Percentiles rank a stretch among this genome's conserved stretches.
phyloP scores from a whole-genome alignment of 2,113 vertebrate species.

The Acrocephalus arundinaceus region DNA sequence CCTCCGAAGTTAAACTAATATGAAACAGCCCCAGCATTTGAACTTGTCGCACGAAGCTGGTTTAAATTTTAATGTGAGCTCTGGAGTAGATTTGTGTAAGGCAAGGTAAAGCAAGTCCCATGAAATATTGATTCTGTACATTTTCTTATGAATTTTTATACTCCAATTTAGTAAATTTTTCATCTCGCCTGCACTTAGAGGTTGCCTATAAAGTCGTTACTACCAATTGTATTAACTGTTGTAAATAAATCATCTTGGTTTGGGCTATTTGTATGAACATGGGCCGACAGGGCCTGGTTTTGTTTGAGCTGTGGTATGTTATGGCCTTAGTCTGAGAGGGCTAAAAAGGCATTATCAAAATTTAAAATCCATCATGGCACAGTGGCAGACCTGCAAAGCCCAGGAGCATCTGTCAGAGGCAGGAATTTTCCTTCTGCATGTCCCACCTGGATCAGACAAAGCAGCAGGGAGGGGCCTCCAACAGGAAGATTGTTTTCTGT shows the following conservation, averaged over 20 bases:
- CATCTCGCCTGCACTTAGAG: slow-evolving; percentile 89
- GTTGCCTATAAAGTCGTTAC: slow-evolving; percentile 85
- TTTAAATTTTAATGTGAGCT: slow-evolving; percentile 96
- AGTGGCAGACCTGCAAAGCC: not conserved
- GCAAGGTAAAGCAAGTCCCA: slow-evolving; percentile 95
- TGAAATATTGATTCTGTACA: slow-evolving; percentile 99
- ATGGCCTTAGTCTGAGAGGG: slow-evolving; percentile 15
- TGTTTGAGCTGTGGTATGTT: slow-evolving; percentile 51
- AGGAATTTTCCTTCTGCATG: not conserved
- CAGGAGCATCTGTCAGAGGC: not conserved
- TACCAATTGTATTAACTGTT: slow-evolving; percentile 82
- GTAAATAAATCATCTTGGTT: slow-evolving; percentile 81
- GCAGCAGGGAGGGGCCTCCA: not conserved
- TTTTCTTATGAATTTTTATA: slow-evolving; percentile 98
- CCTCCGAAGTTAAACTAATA: slow-evolving; percentile 85
- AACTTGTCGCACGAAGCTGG: slow-evolving; percentile 83
- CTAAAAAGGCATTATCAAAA: slow-evolving; percentile 63
- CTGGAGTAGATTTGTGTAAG: slow-evolving; percentile 97
- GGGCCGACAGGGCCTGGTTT: slow-evolving; percentile 58
- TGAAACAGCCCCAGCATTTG: slow-evolving; percentile 88
- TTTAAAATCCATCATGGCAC: slow-evolving; percentile 37
- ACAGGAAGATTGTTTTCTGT: not conserved
- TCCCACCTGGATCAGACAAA: not conserved
- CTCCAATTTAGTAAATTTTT: slow-evolving; percentile 97
- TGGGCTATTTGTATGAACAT: slow-evolving; percentile 71